Evolutionary conservation across 1,140 invertebrate species (phyloP), one percentile per base, ranked within the genome.

Genomic region (Cydia pomonella): DNA sequence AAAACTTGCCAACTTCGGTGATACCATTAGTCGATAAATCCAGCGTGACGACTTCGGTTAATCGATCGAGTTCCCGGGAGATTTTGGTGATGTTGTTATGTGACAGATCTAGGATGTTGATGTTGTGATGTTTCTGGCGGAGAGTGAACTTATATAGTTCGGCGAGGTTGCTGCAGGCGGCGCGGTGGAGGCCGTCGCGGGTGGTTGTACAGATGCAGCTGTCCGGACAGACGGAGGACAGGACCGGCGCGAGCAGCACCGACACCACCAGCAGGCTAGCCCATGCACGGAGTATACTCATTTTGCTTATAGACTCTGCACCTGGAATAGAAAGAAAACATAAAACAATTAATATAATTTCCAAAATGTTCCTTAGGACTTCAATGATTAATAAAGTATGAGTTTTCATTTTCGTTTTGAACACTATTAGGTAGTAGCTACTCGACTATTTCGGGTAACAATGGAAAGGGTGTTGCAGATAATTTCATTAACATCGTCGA

Each of bases 11-110:
- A 21, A 94, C 73, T 73, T 94, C 92, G 73, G 91, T 89, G 18
- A 95, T 87, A 29, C 93, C 90, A 81, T 95, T 95, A 64, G 93
- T 93, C 10, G 94, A 94, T 33, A 95, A 79, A 83, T 95, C 94
- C 53, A 95, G 82, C 9, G 93, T 93, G 38, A 94, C 94, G 41
- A 95, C 80, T 84, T 95, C 93, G 27, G 92, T 94, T 64, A 95
- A 87, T 71, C 89, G 91, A 75, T 94, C 93, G 73, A 95, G 83
- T 77, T 94, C 90, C 74, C 94, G 92, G 0, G 89, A 89, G 10
- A 95, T 73, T 64, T 94, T 93, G 4, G 93, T 92, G 44, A 95
- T 93, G 18, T 93, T 93, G 82, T 94, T 92, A 77, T 94, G 89
- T 4, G 95, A 95, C 44, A 95, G 86, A 84, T 95, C 94, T 69